These are phyloP conservation scores for Sebastes cheni DNA, from an alignment of 2,797 vertebrate genomes.

Conservation along the genomic window DNA sequence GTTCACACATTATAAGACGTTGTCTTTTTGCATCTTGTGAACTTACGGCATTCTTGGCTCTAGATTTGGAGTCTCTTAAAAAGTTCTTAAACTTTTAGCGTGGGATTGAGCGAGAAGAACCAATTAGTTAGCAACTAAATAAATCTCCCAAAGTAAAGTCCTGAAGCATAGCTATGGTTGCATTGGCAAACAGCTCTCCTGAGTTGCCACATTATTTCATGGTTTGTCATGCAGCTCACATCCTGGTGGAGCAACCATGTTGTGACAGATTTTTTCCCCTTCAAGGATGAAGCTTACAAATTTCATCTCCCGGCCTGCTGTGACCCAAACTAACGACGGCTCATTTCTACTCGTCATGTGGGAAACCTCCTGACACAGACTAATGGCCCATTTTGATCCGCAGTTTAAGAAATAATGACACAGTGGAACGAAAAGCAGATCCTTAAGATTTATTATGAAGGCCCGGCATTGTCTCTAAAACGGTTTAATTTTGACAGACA, in stretches of 20 bases:
- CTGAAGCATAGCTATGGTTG: background rate
- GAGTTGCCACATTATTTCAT: background rate
- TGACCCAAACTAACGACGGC: background rate
- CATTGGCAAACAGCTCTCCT: background rate
- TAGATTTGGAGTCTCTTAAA: background rate
- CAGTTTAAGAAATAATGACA: constrained; percentile 8
- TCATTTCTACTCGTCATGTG: constrained; percentile 11
- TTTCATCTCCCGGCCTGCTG: background rate
- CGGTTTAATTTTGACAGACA: background rate
- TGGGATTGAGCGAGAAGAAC: background rate
- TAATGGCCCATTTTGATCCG: background rate
- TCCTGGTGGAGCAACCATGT: background rate
- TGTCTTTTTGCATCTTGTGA: background rate
- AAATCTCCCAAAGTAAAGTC: background rate
- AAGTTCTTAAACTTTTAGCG: background rate
- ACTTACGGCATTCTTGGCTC: background rate
- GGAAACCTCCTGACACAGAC: background rate
- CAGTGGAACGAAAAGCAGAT: background rate
- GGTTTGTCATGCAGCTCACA: background rate
- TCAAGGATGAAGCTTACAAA: background rate
- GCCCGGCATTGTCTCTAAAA: background rate
- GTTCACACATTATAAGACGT: background rate
- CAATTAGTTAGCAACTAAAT: background rate
- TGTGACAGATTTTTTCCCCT: constrained; percentile 1
- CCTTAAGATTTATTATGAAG: background rate